These are phyloP conservation scores for Drosophila hamatofila DNA, from an alignment of 2,888 invertebrate genomes.

Conservation along the genomic window DNA sequence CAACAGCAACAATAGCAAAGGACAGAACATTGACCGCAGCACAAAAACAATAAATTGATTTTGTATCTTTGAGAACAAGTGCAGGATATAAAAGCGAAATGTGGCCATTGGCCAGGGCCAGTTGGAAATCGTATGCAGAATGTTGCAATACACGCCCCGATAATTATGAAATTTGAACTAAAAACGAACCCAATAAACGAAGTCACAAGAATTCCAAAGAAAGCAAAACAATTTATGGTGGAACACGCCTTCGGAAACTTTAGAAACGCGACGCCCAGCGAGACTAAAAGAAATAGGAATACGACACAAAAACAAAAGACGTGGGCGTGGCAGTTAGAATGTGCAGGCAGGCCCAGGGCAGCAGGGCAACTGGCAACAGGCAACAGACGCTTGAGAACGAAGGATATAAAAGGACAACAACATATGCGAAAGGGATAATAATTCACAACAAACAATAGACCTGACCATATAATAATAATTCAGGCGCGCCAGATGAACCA, in stretches of 20 bases:
- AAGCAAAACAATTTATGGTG: conserved; percentile 73
- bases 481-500: conserved; percentile 64
- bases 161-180: conserved; percentile 74
- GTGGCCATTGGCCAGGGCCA: neutral
- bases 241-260: conserved; percentile 66
- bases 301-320: conserved; percentile 18
- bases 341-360: neutral
- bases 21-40: conserved; percentile 49
- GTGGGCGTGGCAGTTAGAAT: conserved; percentile 44
- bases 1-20: conserved; percentile 8
- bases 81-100: conserved; percentile 33
- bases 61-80: conserved; percentile 62
- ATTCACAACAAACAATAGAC: conserved; percentile 65
- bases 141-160: conserved; percentile 67
- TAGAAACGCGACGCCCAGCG: conserved; percentile 54
- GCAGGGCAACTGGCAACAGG: conserved; percentile 17
- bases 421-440: conserved; percentile 80
- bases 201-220: conserved; percentile 59
- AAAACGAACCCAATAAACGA: conserved; percentile 48
- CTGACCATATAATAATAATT: conserved; percentile 53
- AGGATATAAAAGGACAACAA: conserved; percentile 58
- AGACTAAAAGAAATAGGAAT: conserved; percentile 23
- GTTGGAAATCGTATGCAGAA: conserved; percentile 40
- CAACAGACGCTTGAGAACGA: conserved; percentile 42
- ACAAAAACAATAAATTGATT: conserved; percentile 73